Evolutionary conservation across 1,140 invertebrate species (phyloP).

Genomic region (Euura lappo): DNA sequence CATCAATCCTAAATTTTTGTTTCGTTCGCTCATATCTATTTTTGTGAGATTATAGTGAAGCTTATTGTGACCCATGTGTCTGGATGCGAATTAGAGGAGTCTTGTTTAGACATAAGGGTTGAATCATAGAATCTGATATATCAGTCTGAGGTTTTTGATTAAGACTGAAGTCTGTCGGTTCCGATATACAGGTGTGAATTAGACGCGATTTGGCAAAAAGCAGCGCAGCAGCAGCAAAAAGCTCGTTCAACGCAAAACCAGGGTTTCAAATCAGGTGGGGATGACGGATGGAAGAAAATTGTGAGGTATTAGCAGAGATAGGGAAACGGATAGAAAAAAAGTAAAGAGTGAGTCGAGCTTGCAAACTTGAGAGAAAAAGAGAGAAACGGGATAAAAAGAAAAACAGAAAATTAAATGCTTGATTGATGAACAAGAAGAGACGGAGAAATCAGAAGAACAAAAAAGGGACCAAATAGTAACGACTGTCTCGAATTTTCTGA

Average conservation of each 20-base stretch:
- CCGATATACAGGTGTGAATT: no score
- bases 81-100: not conserved
- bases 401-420: slow-evolving; percentile 14
- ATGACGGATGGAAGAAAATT: slow-evolving; percentile 27
- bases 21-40: not conserved
- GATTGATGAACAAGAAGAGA: not conserved
- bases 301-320: slow-evolving; percentile 33
- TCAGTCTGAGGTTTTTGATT: no score
- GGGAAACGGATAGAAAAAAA: slow-evolving; percentile 33
- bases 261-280: slow-evolving; percentile 23
- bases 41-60: not conserved
- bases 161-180: no score
- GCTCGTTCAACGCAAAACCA: slow-evolving; percentile 48
- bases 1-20: slow-evolving; percentile 7
- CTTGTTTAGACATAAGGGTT: not conserved
- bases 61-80: not conserved
- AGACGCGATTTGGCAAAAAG: slow-evolving; percentile 50
- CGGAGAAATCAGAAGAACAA: slow-evolving; percentile 14
- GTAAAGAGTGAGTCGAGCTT: slow-evolving; percentile 37
- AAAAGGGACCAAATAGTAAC: no score
- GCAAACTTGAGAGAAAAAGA: slow-evolving; percentile 47
- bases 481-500: no score
- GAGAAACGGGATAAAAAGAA: slow-evolving; percentile 22
- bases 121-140: not conserved
- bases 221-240: slow-evolving; percentile 56